These are phyloP conservation scores for Anomalospiza imberbis DNA, from an alignment of 2,797 vertebrate species.

Conservation along the genomic window DNA sequence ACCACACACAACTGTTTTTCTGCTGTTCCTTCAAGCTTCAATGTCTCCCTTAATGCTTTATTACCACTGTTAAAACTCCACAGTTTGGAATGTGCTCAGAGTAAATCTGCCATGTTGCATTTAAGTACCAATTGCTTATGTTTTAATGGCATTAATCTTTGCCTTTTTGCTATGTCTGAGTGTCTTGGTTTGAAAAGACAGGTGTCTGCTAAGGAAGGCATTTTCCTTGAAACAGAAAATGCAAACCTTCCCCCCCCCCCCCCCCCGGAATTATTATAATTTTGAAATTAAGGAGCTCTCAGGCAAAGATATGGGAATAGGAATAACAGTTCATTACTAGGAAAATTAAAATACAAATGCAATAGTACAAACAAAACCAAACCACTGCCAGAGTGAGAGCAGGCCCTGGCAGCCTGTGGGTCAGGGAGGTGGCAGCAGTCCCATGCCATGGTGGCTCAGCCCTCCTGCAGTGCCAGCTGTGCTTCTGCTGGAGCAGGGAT, in stretches of 20 bases:
- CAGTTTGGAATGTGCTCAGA: constrained; percentile 4
- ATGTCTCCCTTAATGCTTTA: constrained; percentile 32
- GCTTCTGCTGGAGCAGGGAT: too few species aligned
- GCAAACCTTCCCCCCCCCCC: neutral
- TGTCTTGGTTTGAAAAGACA: neutral
- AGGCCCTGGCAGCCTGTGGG: too few species aligned
- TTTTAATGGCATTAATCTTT: constrained; percentile 52
- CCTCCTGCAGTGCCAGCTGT: too few species aligned
- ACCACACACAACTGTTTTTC: neutral
- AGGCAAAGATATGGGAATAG: too few species aligned
- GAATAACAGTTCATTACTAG: too few species aligned
- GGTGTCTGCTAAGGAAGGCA: neutral
- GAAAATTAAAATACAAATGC: too few species aligned
- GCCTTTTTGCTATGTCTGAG: neutral
- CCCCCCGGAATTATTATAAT: neutral
- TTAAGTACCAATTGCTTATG: constrained; percentile 9
- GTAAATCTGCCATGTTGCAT: constrained; percentile 43
- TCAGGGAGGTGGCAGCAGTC: too few species aligned
- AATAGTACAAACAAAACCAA: too few species aligned
- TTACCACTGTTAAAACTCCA: constrained; percentile 23
- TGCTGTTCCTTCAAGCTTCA: constrained; percentile 29
- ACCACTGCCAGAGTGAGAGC: too few species aligned
- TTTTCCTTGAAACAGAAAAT: neutral
- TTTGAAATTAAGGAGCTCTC: neutral
- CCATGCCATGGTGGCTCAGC: too few species aligned